A percentile compares a stretch with the other conserved stretches of the same genome.
Conservation (phyloP, 2,113 vertebrate species). For the Alaudala cheleensis region DNA sequence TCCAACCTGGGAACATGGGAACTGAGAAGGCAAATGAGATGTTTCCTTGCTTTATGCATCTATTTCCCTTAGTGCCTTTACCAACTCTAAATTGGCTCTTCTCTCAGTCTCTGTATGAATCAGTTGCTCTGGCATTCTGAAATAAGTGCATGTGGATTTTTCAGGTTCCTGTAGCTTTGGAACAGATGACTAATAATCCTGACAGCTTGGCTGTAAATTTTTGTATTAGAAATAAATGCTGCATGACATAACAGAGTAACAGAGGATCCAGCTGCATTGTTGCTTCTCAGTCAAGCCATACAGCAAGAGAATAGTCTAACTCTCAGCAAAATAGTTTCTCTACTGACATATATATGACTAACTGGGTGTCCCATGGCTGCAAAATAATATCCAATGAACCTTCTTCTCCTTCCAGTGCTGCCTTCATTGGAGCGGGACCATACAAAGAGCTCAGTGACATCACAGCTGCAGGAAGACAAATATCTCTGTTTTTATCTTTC, state of each 20-base stretch:
- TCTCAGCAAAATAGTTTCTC: neutral
- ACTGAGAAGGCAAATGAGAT: neutral
- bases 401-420: neutral
- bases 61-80: neutral
- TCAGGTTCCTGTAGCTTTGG: neutral
- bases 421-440: neutral
- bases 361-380: neutral
- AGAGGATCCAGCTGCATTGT: neutral
- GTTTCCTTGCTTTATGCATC: neutral
- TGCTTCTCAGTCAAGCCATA: neutral
- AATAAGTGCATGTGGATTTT: neutral
- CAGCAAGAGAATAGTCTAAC: neutral
- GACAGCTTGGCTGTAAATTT: neutral
- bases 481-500: neutral
- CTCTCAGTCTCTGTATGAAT: neutral
- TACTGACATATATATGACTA: neutral
- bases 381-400: neutral
- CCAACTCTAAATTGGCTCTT: neutral
- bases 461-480: neutral
- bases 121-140: neutral
- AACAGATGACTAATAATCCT: neutral
- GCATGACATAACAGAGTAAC: neutral
- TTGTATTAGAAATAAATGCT: neutral
- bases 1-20: neutral
- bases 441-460: neutral